Conservation (phyloP, 1,140 invertebrate genomes). For the Drosophila eugracilis region DNA sequence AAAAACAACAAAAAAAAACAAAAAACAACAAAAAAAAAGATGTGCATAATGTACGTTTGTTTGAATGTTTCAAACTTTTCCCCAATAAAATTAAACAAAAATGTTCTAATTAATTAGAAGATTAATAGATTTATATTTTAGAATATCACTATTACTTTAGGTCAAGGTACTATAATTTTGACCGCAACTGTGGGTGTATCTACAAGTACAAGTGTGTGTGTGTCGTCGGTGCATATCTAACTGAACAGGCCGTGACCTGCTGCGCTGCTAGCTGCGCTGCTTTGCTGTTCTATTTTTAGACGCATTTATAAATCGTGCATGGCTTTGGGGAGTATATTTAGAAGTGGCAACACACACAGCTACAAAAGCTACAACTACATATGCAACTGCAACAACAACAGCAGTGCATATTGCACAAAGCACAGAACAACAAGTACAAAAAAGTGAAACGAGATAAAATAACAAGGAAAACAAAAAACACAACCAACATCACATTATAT, state of each 20-base stretch:
- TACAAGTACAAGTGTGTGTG: constrained; percentile 3
- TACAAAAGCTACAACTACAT: constrained; percentile 18
- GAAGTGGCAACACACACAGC: constrained; percentile 63
- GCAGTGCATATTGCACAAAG: constrained; percentile 53
- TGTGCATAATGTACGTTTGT: constrained; percentile 28
- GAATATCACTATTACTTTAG: too few species aligned
- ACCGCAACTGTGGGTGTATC: background rate
- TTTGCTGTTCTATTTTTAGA: constrained; percentile 79
- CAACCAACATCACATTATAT: background rate
- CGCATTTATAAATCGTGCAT: constrained; percentile 84
- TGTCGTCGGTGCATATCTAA: constrained; percentile 42
- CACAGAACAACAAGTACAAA: constrained; percentile 16
- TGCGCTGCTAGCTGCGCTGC: constrained; percentile 49
- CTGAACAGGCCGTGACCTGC: constrained; percentile 84
- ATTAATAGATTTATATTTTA: too few species aligned
- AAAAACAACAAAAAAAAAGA: constrained; percentile 41
- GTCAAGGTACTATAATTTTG: constrained; percentile 2
- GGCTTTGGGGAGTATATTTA: constrained; percentile 81
- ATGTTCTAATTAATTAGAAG: too few species aligned
- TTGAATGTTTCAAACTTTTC: background rate
- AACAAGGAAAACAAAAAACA: constrained; percentile 16
- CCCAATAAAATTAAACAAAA: too few species aligned
- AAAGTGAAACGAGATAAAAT: constrained; percentile 18
- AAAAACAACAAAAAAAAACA: constrained; percentile 44
- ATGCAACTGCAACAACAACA: constrained; percentile 23